phyloP scores from a whole-genome alignment of 37 sponge, comb jelly and placozoan genomes.

The Agelas oroides region DNA sequence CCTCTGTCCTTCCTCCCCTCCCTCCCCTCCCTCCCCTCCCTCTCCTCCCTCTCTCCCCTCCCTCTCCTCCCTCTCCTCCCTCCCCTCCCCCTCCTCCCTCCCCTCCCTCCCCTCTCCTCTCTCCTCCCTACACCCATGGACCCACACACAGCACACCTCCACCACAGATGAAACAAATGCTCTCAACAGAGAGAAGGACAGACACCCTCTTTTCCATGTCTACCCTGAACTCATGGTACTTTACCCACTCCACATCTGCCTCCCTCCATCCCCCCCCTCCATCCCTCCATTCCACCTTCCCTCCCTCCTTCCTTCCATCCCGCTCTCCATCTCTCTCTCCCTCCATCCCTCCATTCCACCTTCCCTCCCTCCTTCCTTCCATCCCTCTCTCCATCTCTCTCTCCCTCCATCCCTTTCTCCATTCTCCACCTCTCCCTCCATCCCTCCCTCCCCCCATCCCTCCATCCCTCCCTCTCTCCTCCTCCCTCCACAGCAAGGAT shows the following conservation, averaged over 20 bases:
- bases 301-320: too few relatives aligned
- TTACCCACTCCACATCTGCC: neutral
- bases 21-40: too few relatives aligned
- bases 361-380: too few relatives aligned
- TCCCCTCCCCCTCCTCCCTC: too few relatives aligned
- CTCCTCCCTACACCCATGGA: constrained; percentile 9
- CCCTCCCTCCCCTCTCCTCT: neutral
- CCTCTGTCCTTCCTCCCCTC: too few relatives aligned
- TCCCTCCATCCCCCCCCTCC: too few relatives aligned
- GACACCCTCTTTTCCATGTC: constrained; percentile 70
- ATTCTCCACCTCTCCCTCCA: neutral
- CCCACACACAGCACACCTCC: constrained; percentile 18
- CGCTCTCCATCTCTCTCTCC: neutral
- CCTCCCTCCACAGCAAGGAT: constrained; percentile 22
- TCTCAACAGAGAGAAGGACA: constrained; percentile 21
- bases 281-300: too few relatives aligned
- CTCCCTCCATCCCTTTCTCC: neutral
- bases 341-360: neutral
- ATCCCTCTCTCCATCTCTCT: neutral
- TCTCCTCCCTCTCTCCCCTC: too few relatives aligned
- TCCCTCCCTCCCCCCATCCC: neutral
- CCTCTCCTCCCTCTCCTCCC: too few relatives aligned
- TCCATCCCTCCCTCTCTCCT: constrained; percentile 14
- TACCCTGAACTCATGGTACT: constrained; percentile 78
- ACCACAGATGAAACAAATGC: constrained; percentile 33